These are phyloP conservation scores for Myathropa florea DNA, from an alignment of 2,888 invertebrate genomes.

Conservation along the genomic window DNA sequence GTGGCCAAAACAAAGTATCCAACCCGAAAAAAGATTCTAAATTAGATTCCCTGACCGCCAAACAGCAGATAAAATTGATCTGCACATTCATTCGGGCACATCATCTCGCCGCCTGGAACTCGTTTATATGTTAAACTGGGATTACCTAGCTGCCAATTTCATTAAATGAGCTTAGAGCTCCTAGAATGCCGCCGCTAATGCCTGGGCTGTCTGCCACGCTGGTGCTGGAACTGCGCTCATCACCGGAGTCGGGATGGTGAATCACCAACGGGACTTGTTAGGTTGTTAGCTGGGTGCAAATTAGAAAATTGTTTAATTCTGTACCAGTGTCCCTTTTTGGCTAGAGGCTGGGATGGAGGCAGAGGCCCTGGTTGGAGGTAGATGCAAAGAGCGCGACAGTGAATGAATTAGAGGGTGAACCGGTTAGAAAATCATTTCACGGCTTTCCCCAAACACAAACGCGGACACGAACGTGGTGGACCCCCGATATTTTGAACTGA, in stretches of 20 bases:
- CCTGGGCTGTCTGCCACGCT: not conserved
- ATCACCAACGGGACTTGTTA: slow-evolving; percentile 69
- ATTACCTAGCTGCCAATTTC: slow-evolving; percentile 70
- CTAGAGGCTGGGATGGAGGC: not conserved
- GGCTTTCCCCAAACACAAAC: not conserved
- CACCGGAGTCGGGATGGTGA: slow-evolving; percentile 3
- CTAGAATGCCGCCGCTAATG: not conserved
- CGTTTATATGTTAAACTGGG: slow-evolving; percentile 71
- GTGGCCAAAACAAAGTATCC: slow-evolving; percentile 27
- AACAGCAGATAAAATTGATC: slow-evolving; percentile 69
- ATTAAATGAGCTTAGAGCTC: slow-evolving; percentile 62
- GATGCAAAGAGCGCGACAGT: too few relatives aligned
- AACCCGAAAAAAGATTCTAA: slow-evolving; percentile 8
- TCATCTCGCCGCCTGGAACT: slow-evolving; percentile 17
- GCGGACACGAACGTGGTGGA: not conserved
- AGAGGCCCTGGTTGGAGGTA: too few relatives aligned
- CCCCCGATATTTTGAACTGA: slow-evolving; percentile 12
- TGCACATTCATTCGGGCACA: slow-evolving; percentile 51
- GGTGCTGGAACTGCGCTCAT: not conserved
- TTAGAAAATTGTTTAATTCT: slow-evolving; percentile 70
- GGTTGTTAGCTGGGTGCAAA: slow-evolving; percentile 67
- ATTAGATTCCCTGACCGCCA: slow-evolving; percentile 65
- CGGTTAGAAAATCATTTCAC: slow-evolving; percentile 46
- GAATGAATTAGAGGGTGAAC: not conserved
- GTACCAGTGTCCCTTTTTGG: slow-evolving; percentile 18